Evolutionary conservation across 2,888 invertebrate species (phyloP).

Genomic region (Crocallis elinguaria): DNA sequence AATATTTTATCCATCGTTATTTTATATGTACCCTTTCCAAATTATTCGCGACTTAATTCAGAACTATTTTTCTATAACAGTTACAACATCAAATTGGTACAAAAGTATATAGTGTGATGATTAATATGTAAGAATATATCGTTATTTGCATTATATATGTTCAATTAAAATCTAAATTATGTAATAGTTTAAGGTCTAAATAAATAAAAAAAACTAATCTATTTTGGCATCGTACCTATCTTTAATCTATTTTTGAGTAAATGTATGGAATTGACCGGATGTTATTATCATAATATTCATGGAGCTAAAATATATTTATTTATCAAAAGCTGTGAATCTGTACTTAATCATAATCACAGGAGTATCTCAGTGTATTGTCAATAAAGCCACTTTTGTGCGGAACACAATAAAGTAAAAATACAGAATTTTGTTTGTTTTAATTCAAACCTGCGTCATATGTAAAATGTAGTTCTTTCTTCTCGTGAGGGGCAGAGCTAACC

Average conservation of each 20-base stretch:
- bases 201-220: conserved; percentile 43
- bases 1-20: conserved; percentile 9
- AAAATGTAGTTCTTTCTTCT: too few species aligned
- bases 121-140: conserved; percentile 13
- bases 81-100: conserved; percentile 59
- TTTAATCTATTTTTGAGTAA: conserved; percentile 42
- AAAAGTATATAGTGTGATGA: conserved; percentile 52
- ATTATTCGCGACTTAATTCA: conserved; percentile 9
- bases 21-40: conserved; percentile 6
- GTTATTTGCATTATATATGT: conserved; percentile 15
- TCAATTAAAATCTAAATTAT: conserved; percentile 29
- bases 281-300: conserved; percentile 43
- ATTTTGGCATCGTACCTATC: conserved; percentile 66
- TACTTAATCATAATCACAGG: conserved; percentile 78
- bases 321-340: conserved; percentile 79
- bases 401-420: conserved; percentile 72
- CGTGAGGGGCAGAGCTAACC: too few species aligned
- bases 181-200: conserved; percentile 41
- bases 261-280: conserved; percentile 68
- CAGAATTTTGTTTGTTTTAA: conserved; percentile 38
- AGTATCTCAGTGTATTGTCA: conserved; percentile 78
- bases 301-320: conserved; percentile 68
- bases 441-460: conserved; percentile 14
- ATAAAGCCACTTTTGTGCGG: conserved; percentile 80
- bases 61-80: conserved; percentile 36